These are phyloP conservation scores for Microchirus variegatus DNA, from an alignment of 2,797 vertebrate species.

Conservation along the genomic window DNA sequence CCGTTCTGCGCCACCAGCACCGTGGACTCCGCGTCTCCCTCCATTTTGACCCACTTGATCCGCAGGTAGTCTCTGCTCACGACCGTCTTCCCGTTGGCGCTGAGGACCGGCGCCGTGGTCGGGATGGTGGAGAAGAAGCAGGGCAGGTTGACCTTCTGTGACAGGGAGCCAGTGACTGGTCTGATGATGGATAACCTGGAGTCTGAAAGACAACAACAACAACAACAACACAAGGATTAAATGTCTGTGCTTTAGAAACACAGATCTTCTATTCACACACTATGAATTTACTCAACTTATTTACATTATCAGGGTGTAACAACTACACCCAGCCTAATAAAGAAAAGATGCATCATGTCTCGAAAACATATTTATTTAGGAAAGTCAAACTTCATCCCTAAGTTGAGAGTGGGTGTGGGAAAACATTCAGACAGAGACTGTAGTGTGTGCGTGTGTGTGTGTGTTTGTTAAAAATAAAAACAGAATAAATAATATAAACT, in stretches of 20 bases:
- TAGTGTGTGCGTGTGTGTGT: conserved; percentile 17
- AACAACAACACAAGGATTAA: conserved; percentile 37
- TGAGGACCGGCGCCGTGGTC: conserved; percentile 83
- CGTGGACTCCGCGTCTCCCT: conserved; percentile 85
- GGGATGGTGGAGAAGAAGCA: conserved; percentile 92
- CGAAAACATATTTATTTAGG: conserved; percentile 57
- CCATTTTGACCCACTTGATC: conserved; percentile 97
- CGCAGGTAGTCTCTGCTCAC: conserved; percentile 85
- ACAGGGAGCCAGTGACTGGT: conserved; percentile 87
- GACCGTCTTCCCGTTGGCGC: conserved; percentile 54
- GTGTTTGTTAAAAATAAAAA: conserved; percentile 36
- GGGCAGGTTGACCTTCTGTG: conserved; percentile 90
- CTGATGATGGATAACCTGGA: conserved; percentile 69
- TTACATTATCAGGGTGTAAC: conserved; percentile 56
- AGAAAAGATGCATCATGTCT: conserved; percentile 59
- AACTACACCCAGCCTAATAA: conserved; percentile 62
- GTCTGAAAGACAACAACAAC: no score
- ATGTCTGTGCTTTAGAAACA: conserved; percentile 7
- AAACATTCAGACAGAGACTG: conserved; percentile 31
- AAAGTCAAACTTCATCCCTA: conserved; percentile 71
- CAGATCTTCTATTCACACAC: conserved; percentile 15
- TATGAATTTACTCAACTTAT: conserved; percentile 35
- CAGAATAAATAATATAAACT: conserved; percentile 5
- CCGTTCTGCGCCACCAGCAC: conserved; percentile 94
- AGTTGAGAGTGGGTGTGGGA: conserved; percentile 61